These are phyloP conservation scores for Nipponia nippon DNA, from an alignment of 2,113 vertebrate species.

Conservation along the genomic window DNA sequence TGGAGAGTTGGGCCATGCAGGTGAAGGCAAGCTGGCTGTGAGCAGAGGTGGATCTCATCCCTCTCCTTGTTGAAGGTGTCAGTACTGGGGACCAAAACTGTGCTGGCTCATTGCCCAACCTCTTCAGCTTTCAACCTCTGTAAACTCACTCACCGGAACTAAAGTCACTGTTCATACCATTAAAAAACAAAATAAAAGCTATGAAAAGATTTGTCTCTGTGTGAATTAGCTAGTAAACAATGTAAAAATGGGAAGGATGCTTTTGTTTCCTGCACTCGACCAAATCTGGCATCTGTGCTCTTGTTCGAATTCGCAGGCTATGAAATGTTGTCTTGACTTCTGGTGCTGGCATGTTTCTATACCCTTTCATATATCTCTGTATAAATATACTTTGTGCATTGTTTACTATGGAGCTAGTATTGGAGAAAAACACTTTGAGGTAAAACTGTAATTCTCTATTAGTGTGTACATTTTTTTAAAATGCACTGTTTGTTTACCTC, in stretches of 20 bases:
- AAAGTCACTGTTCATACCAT: background rate
- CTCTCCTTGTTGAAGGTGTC: background rate
- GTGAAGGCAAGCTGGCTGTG: background rate
- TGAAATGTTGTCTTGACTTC: constrained; percentile 64
- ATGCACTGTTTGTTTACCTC: constrained; percentile 83
- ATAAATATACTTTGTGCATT: constrained; percentile 68
- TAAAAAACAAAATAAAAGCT: constrained; percentile 60
- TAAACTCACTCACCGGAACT: background rate
- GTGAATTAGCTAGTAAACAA: background rate
- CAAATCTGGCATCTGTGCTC: constrained; percentile 31
- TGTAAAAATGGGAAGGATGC: constrained; percentile 6
- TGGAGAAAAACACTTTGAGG: constrained; percentile 63
- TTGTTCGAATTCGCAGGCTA: constrained; percentile 40
- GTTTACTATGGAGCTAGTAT: constrained; percentile 80
- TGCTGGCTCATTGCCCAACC: background rate
- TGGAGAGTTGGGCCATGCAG: background rate
- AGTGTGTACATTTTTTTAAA: constrained; percentile 77
- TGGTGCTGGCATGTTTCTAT: constrained; percentile 70
- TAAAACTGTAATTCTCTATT: constrained; percentile 75
- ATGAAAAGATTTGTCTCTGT: constrained; percentile 40
- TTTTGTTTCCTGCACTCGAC: constrained; percentile 52
- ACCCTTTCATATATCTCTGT: constrained; percentile 60
- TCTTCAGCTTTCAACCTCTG: background rate
- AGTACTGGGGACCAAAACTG: background rate
- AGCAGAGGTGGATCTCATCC: background rate